Evolutionary conservation across 2,113 vertebrate genomes (phyloP).

Genomic region (Ptilonorhynchus violaceus): DNA sequence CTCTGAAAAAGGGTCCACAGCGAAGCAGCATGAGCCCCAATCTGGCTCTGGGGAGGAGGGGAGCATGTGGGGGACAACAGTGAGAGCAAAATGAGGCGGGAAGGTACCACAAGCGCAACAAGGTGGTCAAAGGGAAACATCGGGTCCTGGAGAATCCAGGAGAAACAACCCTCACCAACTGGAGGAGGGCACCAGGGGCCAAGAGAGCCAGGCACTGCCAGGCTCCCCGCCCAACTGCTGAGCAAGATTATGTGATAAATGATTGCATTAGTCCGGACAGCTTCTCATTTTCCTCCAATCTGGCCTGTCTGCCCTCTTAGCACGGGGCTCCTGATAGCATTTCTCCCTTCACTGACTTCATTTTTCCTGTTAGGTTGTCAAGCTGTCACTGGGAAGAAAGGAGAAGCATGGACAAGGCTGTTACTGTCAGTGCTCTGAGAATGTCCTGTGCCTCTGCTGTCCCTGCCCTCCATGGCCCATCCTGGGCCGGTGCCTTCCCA

Average conservation of each 20-base stretch:
- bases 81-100: not conserved
- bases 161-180: not conserved
- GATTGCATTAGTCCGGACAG: slow-evolving; percentile 70
- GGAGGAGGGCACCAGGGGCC: not conserved
- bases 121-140: not conserved
- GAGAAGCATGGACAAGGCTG: slow-evolving; percentile 14
- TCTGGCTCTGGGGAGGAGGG: not conserved
- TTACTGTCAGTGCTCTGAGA: not conserved
- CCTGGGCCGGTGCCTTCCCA: not conserved
- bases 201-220: slow-evolving; percentile 25
- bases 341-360: slow-evolving; percentile 69
- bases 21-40: rapidly evolving
- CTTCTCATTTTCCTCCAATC: slow-evolving; percentile 72
- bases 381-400: slow-evolving; percentile 56
- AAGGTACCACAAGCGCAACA: not conserved
- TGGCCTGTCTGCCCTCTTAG: slow-evolving; percentile 73
- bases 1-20: not conserved
- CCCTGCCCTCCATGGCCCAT: not conserved
- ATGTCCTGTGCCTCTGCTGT: not conserved
- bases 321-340: slow-evolving; percentile 67
- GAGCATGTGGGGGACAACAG: rapidly evolving
- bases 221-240: slow-evolving; percentile 2
- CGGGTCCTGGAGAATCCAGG: not conserved
- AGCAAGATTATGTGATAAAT: slow-evolving; percentile 71
- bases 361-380: slow-evolving; percentile 68